phyloP scores from a whole-genome alignment of 2,113 vertebrate genomes.

The Cynoglossus semilaevis region DNA sequence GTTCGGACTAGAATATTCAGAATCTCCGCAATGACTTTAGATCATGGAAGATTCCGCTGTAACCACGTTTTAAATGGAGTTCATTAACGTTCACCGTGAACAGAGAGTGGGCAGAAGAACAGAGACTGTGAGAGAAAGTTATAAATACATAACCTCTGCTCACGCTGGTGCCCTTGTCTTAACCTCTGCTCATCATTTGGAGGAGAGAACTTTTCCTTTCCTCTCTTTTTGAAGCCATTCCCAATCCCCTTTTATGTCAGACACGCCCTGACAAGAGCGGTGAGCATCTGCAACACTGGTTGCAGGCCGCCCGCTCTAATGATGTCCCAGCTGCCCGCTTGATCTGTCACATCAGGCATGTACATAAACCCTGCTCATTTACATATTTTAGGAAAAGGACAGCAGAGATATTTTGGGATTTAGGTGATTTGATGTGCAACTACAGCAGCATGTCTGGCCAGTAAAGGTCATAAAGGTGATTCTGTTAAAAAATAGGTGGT shows the following conservation, averaged over 20 bases:
- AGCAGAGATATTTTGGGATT: background rate
- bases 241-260: conserved; percentile 12
- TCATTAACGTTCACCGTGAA: too few relatives aligned
- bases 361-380: background rate
- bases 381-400: background rate
- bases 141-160: conserved; percentile 35
- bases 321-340: conserved; percentile 37
- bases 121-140: background rate
- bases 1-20: too few relatives aligned
- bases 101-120: background rate
- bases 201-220: conserved; percentile 6
- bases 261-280: conserved; percentile 15
- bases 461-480: too few relatives aligned
- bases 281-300: conserved; percentile 14
- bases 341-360: background rate
- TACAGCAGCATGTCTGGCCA: too few relatives aligned
- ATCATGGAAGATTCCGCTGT: too few relatives aligned
- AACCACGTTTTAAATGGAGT: too few relatives aligned
- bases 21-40: too few relatives aligned
- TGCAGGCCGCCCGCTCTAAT: conserved; percentile 23
- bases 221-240: background rate
- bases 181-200: conserved; percentile 29
- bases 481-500: too few relatives aligned
- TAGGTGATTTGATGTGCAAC: background rate
- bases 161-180: conserved; percentile 13